Evolutionary conservation across 2,797 vertebrate genomes (phyloP).

Genomic region (Limosa lapponica): DNA sequence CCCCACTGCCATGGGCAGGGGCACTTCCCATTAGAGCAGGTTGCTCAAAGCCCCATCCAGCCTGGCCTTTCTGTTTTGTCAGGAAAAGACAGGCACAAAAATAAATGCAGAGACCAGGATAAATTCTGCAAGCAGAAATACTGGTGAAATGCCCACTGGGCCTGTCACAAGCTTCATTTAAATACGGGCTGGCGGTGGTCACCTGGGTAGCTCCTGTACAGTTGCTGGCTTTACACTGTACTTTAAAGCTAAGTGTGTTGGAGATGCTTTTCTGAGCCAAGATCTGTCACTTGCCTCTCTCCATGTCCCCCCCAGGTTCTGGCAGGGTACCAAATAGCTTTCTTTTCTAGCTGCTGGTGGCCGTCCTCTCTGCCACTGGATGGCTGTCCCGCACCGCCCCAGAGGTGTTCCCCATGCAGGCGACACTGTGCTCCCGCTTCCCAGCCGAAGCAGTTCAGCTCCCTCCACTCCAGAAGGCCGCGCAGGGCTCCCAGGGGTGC

Average conservation of each 20-base stretch:
- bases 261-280: neutral
- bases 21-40: neutral
- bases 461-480: neutral
- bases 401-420: neutral
- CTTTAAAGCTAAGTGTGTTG: neutral
- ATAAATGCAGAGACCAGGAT: neutral
- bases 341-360: neutral
- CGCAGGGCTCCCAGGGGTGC: rapidly evolving
- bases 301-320: rapidly evolving
- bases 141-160: neutral
- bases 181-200: rapidly evolving
- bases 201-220: neutral
- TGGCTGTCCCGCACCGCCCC: rapidly evolving
- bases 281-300: neutral
- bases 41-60: neutral
- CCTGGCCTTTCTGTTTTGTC: neutral
- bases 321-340: neutral
- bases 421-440: rapidly evolving
- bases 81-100: neutral
- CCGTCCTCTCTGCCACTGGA: neutral
- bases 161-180: neutral
- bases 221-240: neutral
- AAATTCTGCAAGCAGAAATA: neutral
- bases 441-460: neutral
- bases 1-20: neutral